These are phyloP conservation scores for Plemyria rubiginata DNA, from an alignment of 2,888 invertebrate genomes.

Conservation along the genomic window DNA sequence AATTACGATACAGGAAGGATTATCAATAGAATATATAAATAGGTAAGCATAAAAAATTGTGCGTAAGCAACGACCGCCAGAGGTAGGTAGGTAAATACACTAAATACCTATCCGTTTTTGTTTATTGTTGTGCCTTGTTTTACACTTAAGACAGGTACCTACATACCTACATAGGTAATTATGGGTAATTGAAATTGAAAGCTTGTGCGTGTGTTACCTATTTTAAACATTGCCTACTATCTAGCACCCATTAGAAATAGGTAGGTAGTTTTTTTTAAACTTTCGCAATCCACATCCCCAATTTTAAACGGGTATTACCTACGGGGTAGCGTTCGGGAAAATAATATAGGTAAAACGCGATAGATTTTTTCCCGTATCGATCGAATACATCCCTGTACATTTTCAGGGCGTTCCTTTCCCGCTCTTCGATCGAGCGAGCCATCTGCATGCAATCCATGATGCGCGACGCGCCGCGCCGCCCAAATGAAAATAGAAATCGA, in stretches of 20 bases:
- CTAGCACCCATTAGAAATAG: too few relatives aligned
- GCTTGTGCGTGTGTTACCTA: too few relatives aligned
- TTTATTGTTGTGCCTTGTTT: background rate
- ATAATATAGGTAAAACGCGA: too few relatives aligned
- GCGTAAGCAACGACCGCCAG: conserved; percentile 43
- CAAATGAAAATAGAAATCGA: conserved; percentile 74
- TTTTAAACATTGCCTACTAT: too few relatives aligned
- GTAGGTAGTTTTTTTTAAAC: too few relatives aligned
- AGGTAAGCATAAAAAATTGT: conserved; percentile 38
- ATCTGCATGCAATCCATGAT: conserved; percentile 54
- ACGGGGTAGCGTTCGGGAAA: too few relatives aligned
- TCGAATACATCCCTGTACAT: conserved; percentile 54
- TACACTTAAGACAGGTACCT: too few relatives aligned
- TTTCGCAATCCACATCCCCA: too few relatives aligned
- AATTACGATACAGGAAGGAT: conserved; percentile 48
- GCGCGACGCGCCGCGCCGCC: conserved; percentile 43
- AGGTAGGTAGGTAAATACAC: background rate
- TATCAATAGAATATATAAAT: conserved; percentile 29
- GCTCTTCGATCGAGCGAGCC: conserved; percentile 70
- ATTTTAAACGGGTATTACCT: too few relatives aligned
- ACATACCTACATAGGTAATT: too few relatives aligned
- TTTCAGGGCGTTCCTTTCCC: conserved; percentile 58
- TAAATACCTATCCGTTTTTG: background rate
- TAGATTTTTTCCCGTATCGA: conserved; percentile 2
- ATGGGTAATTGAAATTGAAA: background rate